Evolutionary conservation across 1,140 invertebrate genomes (phyloP).

Genomic region (Chironomus tepperi): DNA sequence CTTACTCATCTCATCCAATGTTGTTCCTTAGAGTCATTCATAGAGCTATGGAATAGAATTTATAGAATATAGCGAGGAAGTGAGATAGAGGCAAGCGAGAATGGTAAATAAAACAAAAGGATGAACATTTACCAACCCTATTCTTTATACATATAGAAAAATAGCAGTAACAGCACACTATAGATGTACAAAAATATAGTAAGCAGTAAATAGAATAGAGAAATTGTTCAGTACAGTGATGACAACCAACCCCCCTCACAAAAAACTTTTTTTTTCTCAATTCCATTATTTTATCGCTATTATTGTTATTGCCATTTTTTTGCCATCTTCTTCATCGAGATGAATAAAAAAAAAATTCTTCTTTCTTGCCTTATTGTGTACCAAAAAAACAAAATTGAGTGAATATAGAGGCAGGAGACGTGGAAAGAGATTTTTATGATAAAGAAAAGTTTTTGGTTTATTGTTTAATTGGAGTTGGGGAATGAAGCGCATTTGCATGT

Average conservation of each 20-base stretch:
- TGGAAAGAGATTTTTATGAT: no score
- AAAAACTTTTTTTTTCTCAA: not conserved
- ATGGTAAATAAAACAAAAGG: constrained; percentile 23
- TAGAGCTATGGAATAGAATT: not conserved
- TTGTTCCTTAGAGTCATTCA: not conserved
- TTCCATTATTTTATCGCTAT: constrained; percentile 17
- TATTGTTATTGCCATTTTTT: constrained; percentile 17
- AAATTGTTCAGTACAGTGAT: not conserved
- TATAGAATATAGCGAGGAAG: not conserved
- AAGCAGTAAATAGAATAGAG: not conserved
- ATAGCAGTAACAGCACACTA: not conserved
- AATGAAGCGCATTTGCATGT: no score
- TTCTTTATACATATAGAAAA: constrained; percentile 15
- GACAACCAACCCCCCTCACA: not conserved
- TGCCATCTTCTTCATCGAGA: not conserved
- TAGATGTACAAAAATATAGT: not conserved
- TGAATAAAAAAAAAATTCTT: not conserved
- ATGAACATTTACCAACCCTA: constrained; percentile 13
- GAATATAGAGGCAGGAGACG: no score
- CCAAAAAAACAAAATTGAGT: not conserved
- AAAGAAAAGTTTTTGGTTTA: no score
- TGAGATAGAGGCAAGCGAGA: not conserved
- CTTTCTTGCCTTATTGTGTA: not conserved
- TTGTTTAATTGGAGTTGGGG: no score
- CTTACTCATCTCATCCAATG: not conserved